Evolutionary conservation across 2,113 vertebrate species (phyloP).

Genomic region (Tautogolabrus adspersus): DNA sequence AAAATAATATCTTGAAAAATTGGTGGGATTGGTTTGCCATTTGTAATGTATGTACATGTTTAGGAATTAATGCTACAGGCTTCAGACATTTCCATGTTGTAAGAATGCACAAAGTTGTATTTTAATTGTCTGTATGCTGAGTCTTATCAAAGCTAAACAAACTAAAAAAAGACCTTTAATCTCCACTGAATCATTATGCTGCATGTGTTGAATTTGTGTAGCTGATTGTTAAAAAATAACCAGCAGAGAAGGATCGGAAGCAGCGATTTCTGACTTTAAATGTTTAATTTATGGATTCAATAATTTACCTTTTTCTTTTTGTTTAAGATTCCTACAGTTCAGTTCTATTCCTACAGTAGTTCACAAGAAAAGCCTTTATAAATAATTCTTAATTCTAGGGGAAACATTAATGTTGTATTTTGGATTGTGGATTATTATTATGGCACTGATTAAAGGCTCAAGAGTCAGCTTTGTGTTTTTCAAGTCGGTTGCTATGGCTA

Average conservation of each 20-base stretch:
- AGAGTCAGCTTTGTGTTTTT: background rate
- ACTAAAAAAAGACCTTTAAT: background rate
- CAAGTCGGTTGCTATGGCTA: background rate
- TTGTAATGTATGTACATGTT: background rate
- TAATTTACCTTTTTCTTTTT: conserved; percentile 16
- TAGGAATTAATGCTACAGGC: background rate
- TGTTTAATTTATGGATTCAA: conserved; percentile 18
- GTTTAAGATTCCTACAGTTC: conserved; percentile 15
- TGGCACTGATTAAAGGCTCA: conserved; percentile 4
- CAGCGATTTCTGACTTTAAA: background rate
- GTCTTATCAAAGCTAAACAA: background rate
- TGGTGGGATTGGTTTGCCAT: background rate
- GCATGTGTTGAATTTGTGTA: background rate
- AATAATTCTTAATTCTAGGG: background rate
- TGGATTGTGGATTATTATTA: background rate
- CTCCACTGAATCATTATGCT: too few relatives aligned
- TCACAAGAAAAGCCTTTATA: background rate
- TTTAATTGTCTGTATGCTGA: background rate
- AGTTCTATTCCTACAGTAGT: background rate
- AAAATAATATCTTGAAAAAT: background rate
- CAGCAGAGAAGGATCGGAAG: background rate
- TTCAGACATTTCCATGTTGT: background rate
- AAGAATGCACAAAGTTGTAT: background rate
- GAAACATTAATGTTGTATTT: background rate
- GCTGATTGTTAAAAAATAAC: background rate